Percentiles rank a stretch among this genome's conserved stretches.
phyloP scores from a whole-genome alignment of 1,140 invertebrate species.

The Odontomachus brunneus region DNA sequence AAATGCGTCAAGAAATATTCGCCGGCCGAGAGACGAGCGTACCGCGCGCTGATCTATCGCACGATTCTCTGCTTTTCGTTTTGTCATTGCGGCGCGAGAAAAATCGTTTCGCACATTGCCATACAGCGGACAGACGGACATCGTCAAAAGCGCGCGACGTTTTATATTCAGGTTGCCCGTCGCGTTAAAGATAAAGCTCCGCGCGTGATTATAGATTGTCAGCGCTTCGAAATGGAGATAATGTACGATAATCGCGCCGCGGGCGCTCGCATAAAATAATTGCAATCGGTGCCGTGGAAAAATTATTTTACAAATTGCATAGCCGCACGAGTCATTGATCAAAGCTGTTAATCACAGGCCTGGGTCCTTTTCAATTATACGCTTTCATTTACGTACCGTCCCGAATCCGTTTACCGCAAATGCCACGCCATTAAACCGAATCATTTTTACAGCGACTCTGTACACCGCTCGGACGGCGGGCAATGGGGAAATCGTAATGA shows the following conservation, averaged over 20 bases:
- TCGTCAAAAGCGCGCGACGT: no score
- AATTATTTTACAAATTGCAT: slow-evolving; percentile 69
- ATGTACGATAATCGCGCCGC: slow-evolving; percentile 35
- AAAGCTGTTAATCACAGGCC: slow-evolving; percentile 66
- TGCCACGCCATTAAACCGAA: not conserved
- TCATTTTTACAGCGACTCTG: slow-evolving; percentile 21
- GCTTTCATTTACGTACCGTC: slow-evolving; percentile 55
- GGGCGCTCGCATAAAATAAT: slow-evolving; percentile 59
- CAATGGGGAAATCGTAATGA: slow-evolving; percentile 7
- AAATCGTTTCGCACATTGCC: not conserved
- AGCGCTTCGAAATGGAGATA: slow-evolving; percentile 36
- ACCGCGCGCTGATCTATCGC: slow-evolving; percentile 16
- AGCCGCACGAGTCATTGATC: slow-evolving; percentile 32
- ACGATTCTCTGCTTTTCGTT: not conserved
- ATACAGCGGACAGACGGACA: no score
- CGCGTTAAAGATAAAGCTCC: slow-evolving; percentile 56
- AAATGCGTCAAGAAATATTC: slow-evolving; percentile 23
- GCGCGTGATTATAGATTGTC: slow-evolving; percentile 48
- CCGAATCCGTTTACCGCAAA: slow-evolving; percentile 22
- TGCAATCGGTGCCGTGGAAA: slow-evolving; percentile 38
- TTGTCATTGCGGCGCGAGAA: slow-evolving; percentile 5
- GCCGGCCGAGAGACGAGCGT: not conserved
- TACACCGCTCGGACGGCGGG: not conserved
- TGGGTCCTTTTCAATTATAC: slow-evolving; percentile 48
- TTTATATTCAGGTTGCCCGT: not conserved